Evolutionary conservation across 2,888 invertebrate species (phyloP), one percentile per base, ranked within the genome.

Genomic region (Cylindroiulus punctatus): DNA sequence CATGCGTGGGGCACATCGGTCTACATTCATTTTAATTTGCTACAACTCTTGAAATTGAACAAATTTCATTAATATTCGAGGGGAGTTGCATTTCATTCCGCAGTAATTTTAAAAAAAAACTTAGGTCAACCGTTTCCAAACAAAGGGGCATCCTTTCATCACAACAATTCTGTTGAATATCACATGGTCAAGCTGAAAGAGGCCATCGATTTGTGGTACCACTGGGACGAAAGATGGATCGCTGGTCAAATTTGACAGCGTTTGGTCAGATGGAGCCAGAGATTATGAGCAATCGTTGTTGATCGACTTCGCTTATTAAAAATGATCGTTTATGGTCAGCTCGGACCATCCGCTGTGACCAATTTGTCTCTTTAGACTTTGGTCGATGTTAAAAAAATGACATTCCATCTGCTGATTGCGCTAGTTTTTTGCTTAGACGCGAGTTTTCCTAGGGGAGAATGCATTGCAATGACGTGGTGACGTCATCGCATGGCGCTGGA

Each of bases 381-480:
- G 76, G 76, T 76, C 76, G 76, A 76, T 76, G 76, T 14, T 76
- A 76, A 76, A 65, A 76, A 76, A 76, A 76, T 76, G 76, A 17
- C 76, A 76, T 76, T 76, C 76, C 76, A 76, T 76, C 76, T 76
- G 76, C 76, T 76, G 76, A 76, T 76, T 76, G 76, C 14, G 30
- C 76, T 76, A 76, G n/a, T 76, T 76, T 76, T 76, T 30, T 65
- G 3, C 52, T n/a, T 52, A n/a, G 52, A 52, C 52, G 52, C 17
- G 5, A 52, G 19, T n/a, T 52, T 52, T 52, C 52, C 19, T 19
- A 12, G 52, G 52, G 52, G 52, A 22, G 57, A 65, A 65, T 65
- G 52, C n/a, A 52, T 2, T 52, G n/a, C 12, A 52, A 52, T 26
- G 65, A 26, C 26, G 4, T 22, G 76, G 76, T 76, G 76, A 76